Base-by-base conservation (phyloP, 2,113 vertebrate species). In the Peucedramus taeniatus region DNA sequence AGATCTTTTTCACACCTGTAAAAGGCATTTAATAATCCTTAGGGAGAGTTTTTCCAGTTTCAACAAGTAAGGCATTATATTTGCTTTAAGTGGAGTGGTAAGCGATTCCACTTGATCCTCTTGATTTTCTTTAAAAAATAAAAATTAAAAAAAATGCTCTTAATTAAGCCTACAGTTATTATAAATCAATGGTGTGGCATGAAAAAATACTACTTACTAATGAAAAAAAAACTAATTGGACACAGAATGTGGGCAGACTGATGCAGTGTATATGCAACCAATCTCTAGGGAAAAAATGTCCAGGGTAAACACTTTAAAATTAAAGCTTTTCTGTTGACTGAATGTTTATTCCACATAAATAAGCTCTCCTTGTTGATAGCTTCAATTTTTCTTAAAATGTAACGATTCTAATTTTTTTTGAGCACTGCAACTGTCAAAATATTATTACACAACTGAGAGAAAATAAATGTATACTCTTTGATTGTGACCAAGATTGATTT, bases 401-500 rank as follows among this genome's bases (percentile, higher is more conserved):
- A 96, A 96, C 3, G 5, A 95, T 91, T 83, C 61, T 81, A 79
- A 93, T 64, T 70, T 95, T 96, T 96, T 97, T 69, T 68, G 10
- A 93, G 83, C 81, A 90, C 66, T 54, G 66, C 95, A 94, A 96
- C 94, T 96, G 89, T 95, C 92, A 94, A 95, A 97, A 97, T 89
- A 95, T 96, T 94, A 87, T 96, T 93, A 83, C 54, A 97, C 61
- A 96, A 95, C 89, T 64, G 65, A 89, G 63, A 75, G 80, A 44
- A 89, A 96, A 96, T 31, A 78, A 90, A 77, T 15, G 59, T 30
- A 23, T 68, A 93, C 92, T 82, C 71, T 97, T 96, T 95, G 75
- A 96, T 95, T 94, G 75, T 66, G 61, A 86, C 86, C 70, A 97
- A 96, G 93, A 98, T 92, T 97, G 92, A 97, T 96, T 95, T 97